phyloP scores from a whole-genome alignment of 2,113 vertebrate species.

The Amazona vittata region DNA sequence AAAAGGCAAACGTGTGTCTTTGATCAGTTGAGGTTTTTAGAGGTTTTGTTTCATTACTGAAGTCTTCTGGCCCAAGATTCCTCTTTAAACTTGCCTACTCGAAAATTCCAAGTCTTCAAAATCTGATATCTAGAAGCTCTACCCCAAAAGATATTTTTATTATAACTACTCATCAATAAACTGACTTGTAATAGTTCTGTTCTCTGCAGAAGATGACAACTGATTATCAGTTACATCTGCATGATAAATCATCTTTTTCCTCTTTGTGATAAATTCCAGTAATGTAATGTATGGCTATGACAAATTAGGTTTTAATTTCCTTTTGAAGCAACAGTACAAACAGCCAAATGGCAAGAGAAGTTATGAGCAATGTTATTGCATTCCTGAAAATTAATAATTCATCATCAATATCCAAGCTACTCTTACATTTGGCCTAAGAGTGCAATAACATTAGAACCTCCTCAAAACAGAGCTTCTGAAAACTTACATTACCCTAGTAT shows the following conservation, averaged over 20 bases:
- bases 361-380: not conserved
- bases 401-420: not conserved
- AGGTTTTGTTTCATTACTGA: not conserved
- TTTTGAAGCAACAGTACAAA: not conserved
- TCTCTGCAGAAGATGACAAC: not conserved
- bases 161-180: not conserved
- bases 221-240: not conserved
- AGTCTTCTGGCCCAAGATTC: not conserved
- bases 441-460: not conserved
- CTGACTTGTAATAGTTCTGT: not conserved
- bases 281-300: not conserved
- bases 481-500: not conserved
- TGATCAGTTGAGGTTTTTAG: not conserved
- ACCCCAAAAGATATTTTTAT: not conserved
- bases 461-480: not conserved
- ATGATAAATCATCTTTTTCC: not conserved
- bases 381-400: not conserved
- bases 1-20: not conserved
- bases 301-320: not conserved
- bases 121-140: not conserved
- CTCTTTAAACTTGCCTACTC: not conserved
- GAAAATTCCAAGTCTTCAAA: not conserved
- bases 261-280: not conserved
- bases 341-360: not conserved
- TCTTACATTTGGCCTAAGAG: not conserved